phyloP scores from a whole-genome alignment of 2,113 vertebrate species.

The Mohoua ochrocephala region DNA sequence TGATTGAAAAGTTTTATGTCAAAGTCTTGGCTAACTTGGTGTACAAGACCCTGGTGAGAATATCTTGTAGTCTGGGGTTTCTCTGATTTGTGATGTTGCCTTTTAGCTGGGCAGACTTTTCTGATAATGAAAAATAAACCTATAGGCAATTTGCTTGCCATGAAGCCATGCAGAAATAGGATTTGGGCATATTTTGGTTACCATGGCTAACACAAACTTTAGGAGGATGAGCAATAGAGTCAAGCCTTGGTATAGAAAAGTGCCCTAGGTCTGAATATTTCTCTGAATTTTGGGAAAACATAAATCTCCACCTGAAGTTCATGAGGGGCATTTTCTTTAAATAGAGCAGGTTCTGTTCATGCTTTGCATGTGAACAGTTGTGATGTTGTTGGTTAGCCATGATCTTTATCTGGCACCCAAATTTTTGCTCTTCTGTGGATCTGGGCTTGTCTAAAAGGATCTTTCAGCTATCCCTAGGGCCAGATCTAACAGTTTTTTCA shows the following conservation, averaged over 20 bases:
- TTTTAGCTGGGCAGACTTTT: neutral
- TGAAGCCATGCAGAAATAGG: neutral
- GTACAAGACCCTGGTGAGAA: neutral
- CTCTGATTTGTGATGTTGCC: neutral
- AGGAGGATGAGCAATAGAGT: neutral
- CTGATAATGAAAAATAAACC: neutral
- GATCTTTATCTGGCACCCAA: neutral
- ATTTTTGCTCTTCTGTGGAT: neutral
- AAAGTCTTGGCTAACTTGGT: neutral
- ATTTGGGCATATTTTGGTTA: neutral
- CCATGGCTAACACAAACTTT: neutral
- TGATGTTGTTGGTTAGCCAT: neutral
- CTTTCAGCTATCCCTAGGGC: neutral
- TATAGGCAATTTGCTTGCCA: neutral
- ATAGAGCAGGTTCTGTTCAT: neutral
- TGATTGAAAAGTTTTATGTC: neutral
- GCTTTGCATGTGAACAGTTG: neutral
- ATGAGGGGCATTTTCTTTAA: neutral
- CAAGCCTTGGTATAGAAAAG: neutral
- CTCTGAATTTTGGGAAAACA: neutral
- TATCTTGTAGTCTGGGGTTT: neutral
- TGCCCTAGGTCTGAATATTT: neutral
- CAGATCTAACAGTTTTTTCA: neutral
- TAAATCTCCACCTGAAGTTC: neutral
- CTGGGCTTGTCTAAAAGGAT: neutral